Evolutionary conservation across 1,140 invertebrate species (phyloP).

Genomic region (Listronotus oregonensis): DNA sequence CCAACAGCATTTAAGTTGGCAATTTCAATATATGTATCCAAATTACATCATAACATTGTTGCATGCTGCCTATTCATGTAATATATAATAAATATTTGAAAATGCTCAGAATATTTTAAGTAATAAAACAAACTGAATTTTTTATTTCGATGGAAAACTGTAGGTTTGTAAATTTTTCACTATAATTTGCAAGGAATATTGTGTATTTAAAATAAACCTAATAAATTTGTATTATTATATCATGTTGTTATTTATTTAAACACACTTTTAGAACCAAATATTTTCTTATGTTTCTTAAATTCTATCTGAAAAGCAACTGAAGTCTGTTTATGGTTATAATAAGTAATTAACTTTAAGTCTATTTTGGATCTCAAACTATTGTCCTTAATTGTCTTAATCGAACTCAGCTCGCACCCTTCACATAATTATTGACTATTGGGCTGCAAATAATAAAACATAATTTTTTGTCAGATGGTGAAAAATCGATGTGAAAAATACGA

Average conservation of each 20-base stretch:
- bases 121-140: constrained; percentile 36
- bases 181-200: constrained; percentile 55
- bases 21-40: constrained; percentile 34
- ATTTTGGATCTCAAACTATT: no score
- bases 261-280: no score
- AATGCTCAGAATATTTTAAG: constrained; percentile 32
- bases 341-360: no score
- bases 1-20: constrained; percentile 28
- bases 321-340: no score
- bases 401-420: no score
- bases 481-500: no score
- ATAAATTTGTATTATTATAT: constrained; percentile 58
- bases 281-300: no score
- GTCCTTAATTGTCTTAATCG: no score
- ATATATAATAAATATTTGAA: constrained; percentile 18
- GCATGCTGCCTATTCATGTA: constrained; percentile 19
- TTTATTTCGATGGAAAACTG: constrained; percentile 38
- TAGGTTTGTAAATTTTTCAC: constrained; percentile 56
- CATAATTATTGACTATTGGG: no score
- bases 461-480: no score
- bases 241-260: background rate
- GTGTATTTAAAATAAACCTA: constrained; percentile 55
- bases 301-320: no score
- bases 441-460: no score
- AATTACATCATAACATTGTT: constrained; percentile 32